A percentile compares a stretch with the other conserved stretches of the same genome.
phyloP scores from a whole-genome alignment of 2,113 vertebrate genomes.

The Sebastes schlegelii region DNA sequence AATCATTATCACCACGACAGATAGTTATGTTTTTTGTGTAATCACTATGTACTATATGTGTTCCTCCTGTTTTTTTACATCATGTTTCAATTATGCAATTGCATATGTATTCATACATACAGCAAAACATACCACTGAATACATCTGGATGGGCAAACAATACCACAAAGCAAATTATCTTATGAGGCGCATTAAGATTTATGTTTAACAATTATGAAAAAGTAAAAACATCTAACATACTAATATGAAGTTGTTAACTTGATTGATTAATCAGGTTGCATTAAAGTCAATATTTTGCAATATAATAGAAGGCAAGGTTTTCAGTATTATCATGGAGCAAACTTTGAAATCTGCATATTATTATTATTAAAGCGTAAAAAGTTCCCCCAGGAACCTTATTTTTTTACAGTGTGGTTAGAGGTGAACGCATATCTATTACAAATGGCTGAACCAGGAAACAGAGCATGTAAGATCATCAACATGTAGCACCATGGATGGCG shows the following conservation, averaged over 20 bases:
- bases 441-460: slow-evolving; percentile 41
- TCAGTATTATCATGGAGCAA: background rate
- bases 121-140: background rate
- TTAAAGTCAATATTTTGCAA: background rate
- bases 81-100: background rate
- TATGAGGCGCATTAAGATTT: background rate
- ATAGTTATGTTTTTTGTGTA: background rate
- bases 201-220: background rate
- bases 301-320: background rate
- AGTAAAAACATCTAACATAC: too few relatives aligned
- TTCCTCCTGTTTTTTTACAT: background rate
- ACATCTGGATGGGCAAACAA: background rate
- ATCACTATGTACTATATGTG: background rate
- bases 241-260: background rate
- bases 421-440: slow-evolving; percentile 43
- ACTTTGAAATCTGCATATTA: background rate
- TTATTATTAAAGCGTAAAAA: background rate
- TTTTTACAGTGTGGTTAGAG: slow-evolving; percentile 40
- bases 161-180: background rate
- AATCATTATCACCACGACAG: too few relatives aligned
- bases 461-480: slow-evolving; percentile 21
- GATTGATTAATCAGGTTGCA: background rate
- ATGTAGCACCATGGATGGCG: slow-evolving; percentile 14
- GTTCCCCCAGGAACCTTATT: background rate
- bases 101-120: background rate